Base-by-base conservation (phyloP, 2,888 invertebrate genomes). In the Pemphredon lugubris region DNA sequence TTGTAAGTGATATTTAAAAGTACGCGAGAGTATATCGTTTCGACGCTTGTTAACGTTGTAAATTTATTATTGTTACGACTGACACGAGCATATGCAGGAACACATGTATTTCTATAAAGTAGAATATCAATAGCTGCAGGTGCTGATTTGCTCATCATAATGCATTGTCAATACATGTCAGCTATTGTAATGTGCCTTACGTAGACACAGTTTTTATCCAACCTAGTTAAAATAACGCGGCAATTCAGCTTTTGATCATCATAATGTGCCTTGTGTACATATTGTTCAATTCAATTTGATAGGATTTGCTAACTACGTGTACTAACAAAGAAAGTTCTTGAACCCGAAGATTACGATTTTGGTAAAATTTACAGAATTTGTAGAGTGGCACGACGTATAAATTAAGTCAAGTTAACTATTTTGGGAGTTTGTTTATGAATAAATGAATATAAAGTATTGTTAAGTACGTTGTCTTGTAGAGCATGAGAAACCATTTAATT, bases 221-320 rank as follows among this genome's bases (percentile, higher is more conserved):
- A 32, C 14, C n/a, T 14, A 37, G 26, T 30, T 14, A 44, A 7
- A 53, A 34, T 34, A 40, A 18, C 40, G 6, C 6, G 5, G 16
- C 16, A 16, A 5, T 40, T 54, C 44, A 59, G 59, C 42, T 14
- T 40, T 51, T 21, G 55, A n/a, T 13, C 1, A 58, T 40, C 58
- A 6, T 48, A 23, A 47, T 14, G 68, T 69, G 68, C 69, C 58
- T 67, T 67, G 58, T 47, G 40, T 47, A 60, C 4, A 47, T 47
- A 59, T 18, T 45, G 30, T 54, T 37, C 18, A 50, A 37, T 16
- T n/a, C n/a, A 34, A 45, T 13, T 3, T 18, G 14, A 26, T 13
- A 14, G 21, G 16, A 14, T 3, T 13, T 18, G 6, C 7, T 3
- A 34, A 11, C 3, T 26, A 26, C 26, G 26, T 7, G 26, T 26